phyloP scores from a whole-genome alignment of 1,140 invertebrate species.

The Drosophila virilis region DNA sequence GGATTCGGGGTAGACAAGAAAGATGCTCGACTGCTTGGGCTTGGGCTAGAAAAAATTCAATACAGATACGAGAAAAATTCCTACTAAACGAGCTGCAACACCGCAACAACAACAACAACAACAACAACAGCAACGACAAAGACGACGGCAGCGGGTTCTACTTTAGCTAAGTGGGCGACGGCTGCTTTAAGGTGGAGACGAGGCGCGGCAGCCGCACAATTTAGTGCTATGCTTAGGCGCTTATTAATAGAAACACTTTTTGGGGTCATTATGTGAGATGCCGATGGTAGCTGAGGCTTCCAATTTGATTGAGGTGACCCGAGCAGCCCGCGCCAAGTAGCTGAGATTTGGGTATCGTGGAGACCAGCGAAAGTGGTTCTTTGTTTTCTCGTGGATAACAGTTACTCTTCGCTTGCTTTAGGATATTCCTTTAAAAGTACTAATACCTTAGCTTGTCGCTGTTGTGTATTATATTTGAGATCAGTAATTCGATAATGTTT shows the following conservation, averaged over 20 bases:
- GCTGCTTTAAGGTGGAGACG: not conserved
- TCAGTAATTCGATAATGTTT: not conserved
- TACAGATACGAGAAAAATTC: constrained; percentile 49
- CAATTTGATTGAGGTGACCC: constrained; percentile 48
- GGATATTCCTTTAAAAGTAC: constrained; percentile 15
- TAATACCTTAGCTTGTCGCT: not conserved
- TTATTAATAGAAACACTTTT: constrained; percentile 47
- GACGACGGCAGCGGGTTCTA: constrained; percentile 32
- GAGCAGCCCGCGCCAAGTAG: constrained; percentile 16
- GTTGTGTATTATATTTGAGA: not conserved
- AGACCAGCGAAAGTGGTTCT: constrained; percentile 6
- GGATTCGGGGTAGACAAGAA: constrained; percentile 10
- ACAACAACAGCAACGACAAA: not conserved
- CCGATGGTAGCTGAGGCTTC: constrained; percentile 15
- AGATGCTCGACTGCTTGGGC: constrained; percentile 43
- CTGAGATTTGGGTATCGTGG: constrained; percentile 3
- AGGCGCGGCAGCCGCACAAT: constrained; percentile 13
- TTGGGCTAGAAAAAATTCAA: constrained; percentile 49
- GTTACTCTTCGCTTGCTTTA: constrained; percentile 19
- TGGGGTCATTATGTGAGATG: constrained; percentile 42
- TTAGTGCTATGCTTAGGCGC: constrained; percentile 34
- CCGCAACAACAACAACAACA: too few species aligned
- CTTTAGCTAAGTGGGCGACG: constrained; percentile 21
- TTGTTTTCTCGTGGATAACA: not conserved
- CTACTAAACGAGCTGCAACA: constrained; percentile 32